phyloP scores from a whole-genome alignment of 2,888 invertebrate genomes.

The Didymodactylos carnosus region DNA sequence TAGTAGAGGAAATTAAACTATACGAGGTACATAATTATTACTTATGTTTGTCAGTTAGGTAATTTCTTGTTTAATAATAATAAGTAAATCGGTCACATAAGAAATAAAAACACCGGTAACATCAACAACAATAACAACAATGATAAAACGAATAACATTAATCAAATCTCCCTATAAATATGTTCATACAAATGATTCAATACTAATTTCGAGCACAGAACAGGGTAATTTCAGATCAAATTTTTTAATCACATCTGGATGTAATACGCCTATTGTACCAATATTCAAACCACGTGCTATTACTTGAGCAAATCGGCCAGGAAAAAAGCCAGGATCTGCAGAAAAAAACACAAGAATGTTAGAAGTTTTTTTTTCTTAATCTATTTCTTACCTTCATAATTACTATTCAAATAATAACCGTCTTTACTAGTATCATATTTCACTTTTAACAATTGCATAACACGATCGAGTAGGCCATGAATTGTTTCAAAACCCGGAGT shows the following conservation, averaged over 20 bases:
- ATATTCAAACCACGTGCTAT: conserved; percentile 47
- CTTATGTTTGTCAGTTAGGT: too few species aligned
- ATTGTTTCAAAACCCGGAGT: conserved; percentile 72
- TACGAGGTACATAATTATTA: too few species aligned
- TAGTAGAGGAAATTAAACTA: too few species aligned
- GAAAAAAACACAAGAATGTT: too few species aligned
- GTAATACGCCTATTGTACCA: conserved; percentile 72
- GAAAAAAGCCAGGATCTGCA: conserved; percentile 79
- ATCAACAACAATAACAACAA: too few species aligned
- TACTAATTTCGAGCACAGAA: conserved; percentile 68
- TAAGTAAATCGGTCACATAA: too few species aligned
- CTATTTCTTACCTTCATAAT: neutral
- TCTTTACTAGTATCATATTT: neutral
- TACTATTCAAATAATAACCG: conserved; percentile 9
- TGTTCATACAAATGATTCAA: conserved; percentile 58
- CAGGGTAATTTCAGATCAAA: conserved; percentile 80
- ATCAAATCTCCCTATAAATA: too few species aligned
- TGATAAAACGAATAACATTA: too few species aligned
- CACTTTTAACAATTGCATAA: conserved; percentile 58
- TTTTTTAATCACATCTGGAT: conserved; percentile 66
- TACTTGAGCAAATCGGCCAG: conserved; percentile 72
- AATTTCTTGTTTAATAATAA: too few species aligned
- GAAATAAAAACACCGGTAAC: too few species aligned
- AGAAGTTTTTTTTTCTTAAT: too few species aligned
- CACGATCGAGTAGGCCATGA: conserved; percentile 76